Percentiles rank a stretch among this genome's conserved stretches.
These are phyloP conservation scores for Neuroterus valhalla DNA, from an alignment of 1,140 invertebrate genomes.

Conservation along the genomic window DNA sequence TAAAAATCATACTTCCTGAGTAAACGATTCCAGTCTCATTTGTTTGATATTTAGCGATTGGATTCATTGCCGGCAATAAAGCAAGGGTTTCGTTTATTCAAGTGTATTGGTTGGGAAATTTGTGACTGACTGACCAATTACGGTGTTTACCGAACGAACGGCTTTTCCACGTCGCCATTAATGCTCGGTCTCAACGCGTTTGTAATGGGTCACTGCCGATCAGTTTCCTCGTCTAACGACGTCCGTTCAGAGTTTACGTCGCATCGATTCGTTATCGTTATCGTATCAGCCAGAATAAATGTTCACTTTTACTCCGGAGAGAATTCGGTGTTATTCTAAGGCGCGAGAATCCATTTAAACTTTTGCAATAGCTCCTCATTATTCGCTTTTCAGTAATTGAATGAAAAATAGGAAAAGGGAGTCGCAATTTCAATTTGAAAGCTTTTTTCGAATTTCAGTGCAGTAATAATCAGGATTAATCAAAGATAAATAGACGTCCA, in stretches of 20 bases:
- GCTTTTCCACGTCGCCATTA: slow-evolving; percentile 23
- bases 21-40: too few species aligned
- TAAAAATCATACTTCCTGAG: too few species aligned
- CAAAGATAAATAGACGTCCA: too few species aligned
- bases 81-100: too few species aligned
- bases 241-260: slow-evolving; percentile 8
- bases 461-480: not conserved
- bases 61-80: too few species aligned
- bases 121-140: slow-evolving; percentile 31
- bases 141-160: slow-evolving; percentile 43
- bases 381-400: not conserved
- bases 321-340: too few species aligned
- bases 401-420: too few species aligned
- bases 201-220: not conserved
- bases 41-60: too few species aligned
- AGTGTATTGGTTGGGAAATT: too few species aligned
- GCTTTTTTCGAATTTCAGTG: too few species aligned
- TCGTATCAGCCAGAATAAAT: not conserved
- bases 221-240: not conserved
- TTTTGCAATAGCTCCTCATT: not conserved
- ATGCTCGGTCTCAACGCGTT: not conserved
- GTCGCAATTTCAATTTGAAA: too few species aligned
- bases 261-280: slow-evolving; percentile 10
- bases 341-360: not conserved
- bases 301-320: not conserved